Evolutionary conservation across 2,797 vertebrate species (phyloP).

Genomic region (Crenichthys baileyi): DNA sequence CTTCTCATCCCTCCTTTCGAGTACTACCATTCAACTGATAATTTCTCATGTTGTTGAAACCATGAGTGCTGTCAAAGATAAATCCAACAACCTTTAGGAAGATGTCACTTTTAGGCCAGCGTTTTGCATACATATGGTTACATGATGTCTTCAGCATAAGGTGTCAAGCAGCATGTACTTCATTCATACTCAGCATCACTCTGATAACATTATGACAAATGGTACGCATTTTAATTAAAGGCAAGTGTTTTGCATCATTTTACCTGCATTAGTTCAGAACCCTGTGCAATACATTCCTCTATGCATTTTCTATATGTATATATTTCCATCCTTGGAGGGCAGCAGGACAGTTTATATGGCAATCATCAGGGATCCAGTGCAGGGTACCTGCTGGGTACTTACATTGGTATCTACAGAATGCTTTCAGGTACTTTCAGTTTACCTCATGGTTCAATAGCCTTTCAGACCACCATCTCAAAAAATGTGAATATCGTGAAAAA

Average conservation of each 20-base stretch:
- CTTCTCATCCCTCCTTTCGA: background rate
- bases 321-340: too few relatives aligned
- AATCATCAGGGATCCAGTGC: background rate
- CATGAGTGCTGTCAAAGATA: background rate
- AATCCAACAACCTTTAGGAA: background rate
- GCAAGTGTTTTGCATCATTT: background rate
- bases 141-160: too few relatives aligned
- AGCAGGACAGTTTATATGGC: background rate
- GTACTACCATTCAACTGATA: background rate
- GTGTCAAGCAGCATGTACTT: background rate
- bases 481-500: too few relatives aligned
- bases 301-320: too few relatives aligned
- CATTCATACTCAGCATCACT: background rate
- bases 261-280: too few relatives aligned
- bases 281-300: background rate
- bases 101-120: background rate
- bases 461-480: background rate
- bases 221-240: background rate
- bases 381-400: background rate
- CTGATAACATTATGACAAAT: background rate
- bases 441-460: background rate
- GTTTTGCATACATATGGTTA: background rate
- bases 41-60: background rate
- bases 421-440: background rate
- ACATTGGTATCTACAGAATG: background rate